A percentile compares a stretch with the other conserved stretches of the same genome.
Conservation (phyloP, 2,113 vertebrate genomes). For the Lepus americanus region DNA sequence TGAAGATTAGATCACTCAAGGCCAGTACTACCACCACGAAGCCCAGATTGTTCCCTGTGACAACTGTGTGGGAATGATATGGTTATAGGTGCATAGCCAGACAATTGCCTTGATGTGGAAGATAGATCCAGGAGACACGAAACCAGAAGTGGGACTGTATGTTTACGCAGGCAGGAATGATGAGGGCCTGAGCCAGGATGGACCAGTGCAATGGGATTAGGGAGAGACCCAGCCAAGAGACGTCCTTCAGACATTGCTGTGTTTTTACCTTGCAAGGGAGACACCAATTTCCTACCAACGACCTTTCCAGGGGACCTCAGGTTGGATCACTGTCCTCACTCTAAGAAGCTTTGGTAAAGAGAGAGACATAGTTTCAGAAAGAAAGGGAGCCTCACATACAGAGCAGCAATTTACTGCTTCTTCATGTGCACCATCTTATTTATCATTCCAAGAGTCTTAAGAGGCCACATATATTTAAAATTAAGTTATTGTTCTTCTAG, state of each 20-base stretch:
- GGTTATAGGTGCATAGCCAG: neutral
- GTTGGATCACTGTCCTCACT: neutral
- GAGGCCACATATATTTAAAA: neutral
- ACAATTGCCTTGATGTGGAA: neutral
- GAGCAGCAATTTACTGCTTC: too few species aligned
- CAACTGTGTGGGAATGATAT: neutral
- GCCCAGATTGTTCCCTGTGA: neutral
- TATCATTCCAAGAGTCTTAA: neutral
- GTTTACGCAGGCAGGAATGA: neutral
- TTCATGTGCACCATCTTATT: neutral
- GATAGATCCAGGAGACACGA: neutral
- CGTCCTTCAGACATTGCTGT: neutral
- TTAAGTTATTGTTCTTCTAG: neutral
- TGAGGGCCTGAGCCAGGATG: neutral
- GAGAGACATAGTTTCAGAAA: neutral
- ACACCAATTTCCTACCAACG: neutral
- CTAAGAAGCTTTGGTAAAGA: neutral
- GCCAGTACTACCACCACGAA: neutral
- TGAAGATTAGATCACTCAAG: neutral
- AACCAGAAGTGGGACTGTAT: neutral
- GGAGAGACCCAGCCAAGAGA: neutral
- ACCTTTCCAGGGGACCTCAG: neutral
- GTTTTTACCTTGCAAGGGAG: neutral
- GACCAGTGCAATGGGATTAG: neutral
- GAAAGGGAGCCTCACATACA: neutral